These are phyloP conservation scores for Synergus umbraculus DNA, from an alignment of 2,888 invertebrate genomes.

Conservation along the genomic window DNA sequence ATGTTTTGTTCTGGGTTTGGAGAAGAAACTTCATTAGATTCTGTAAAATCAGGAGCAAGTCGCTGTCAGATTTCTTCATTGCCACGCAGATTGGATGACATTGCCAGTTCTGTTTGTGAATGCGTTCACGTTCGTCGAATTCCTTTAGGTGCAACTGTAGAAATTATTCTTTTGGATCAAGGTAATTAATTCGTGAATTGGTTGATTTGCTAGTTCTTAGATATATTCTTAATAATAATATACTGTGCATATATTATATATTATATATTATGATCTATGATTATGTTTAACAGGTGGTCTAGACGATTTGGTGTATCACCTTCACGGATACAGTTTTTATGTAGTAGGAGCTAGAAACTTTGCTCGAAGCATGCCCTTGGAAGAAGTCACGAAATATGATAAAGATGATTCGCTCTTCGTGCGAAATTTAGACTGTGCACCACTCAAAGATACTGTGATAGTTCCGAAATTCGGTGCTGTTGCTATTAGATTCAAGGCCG, in stretches of 20 bases:
- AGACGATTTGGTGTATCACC: conserved; percentile 85
- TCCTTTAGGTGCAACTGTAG: conserved; percentile 84
- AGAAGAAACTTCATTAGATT: conserved; percentile 57
- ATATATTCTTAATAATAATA: not conserved
- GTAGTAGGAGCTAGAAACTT: conserved; percentile 82
- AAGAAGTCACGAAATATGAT: conserved; percentile 81
- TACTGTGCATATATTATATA: not conserved
- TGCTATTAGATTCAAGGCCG: conserved; percentile 85
- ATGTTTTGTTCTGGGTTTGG: conserved; percentile 78
- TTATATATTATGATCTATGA: conserved; percentile 5
- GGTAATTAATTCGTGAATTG: conserved; percentile 77
- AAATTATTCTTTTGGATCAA: conserved; percentile 87
- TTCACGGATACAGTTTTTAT: conserved; percentile 87
- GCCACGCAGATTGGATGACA: conserved; percentile 17
- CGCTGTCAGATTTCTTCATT: conserved; percentile 37
- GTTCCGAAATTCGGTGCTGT: conserved; percentile 86
- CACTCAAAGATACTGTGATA: conserved; percentile 86
- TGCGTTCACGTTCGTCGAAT: conserved; percentile 87
- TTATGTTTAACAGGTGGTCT: conserved; percentile 79
- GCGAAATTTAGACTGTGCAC: conserved; percentile 82
- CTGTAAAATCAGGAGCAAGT: conserved; percentile 51
- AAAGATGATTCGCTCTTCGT: conserved; percentile 79
- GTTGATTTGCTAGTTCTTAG: not conserved
- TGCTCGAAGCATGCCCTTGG: conserved; percentile 78
- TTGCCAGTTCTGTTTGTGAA: conserved; percentile 79